Percentiles rank a stretch among this genome's conserved stretches.
phyloP scores from a whole-genome alignment of 2,113 vertebrate species.

The Mohoua ochrocephala region DNA sequence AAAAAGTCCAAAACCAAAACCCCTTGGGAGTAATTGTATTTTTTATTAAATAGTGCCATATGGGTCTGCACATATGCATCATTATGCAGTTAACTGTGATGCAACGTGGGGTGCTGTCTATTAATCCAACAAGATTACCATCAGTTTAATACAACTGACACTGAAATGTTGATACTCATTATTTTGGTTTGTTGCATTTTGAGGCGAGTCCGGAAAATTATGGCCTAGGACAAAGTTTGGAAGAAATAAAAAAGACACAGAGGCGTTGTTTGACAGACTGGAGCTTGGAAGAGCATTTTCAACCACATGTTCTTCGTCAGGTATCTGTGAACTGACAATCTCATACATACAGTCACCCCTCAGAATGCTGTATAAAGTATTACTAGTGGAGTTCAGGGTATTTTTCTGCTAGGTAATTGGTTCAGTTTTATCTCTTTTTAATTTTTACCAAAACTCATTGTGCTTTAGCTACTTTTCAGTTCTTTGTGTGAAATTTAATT shows the following conservation, averaged over 20 bases:
- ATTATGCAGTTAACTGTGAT: constrained; percentile 43
- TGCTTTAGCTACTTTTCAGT: neutral
- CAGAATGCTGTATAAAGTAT: neutral
- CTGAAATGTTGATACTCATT: constrained; percentile 4
- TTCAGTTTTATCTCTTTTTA: neutral
- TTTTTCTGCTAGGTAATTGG: neutral
- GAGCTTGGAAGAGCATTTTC: constrained; percentile 83
- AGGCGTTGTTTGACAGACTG: constrained; percentile 79
- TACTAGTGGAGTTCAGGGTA: neutral
- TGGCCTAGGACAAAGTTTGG: constrained; percentile 32
- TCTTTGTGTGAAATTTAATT: neutral
- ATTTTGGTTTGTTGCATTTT: constrained; percentile 22
- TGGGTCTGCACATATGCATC: constrained; percentile 55
- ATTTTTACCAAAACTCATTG: neutral
- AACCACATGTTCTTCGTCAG: constrained; percentile 79
- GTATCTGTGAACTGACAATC: constrained; percentile 62
- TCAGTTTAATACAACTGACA: constrained; percentile 2
- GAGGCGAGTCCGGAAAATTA: constrained; percentile 35
- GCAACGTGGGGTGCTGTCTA: neutral
- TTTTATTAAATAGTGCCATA: constrained; percentile 62
- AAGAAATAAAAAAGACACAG: constrained; percentile 76
- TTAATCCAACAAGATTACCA: neutral
- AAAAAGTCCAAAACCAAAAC: constrained; percentile 48
- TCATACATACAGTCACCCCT: neutral
- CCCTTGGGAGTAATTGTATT: constrained; percentile 29